These are phyloP conservation scores for Drosophila gaucha DNA, from an alignment of 2,888 invertebrate genomes.

Conservation along the genomic window DNA sequence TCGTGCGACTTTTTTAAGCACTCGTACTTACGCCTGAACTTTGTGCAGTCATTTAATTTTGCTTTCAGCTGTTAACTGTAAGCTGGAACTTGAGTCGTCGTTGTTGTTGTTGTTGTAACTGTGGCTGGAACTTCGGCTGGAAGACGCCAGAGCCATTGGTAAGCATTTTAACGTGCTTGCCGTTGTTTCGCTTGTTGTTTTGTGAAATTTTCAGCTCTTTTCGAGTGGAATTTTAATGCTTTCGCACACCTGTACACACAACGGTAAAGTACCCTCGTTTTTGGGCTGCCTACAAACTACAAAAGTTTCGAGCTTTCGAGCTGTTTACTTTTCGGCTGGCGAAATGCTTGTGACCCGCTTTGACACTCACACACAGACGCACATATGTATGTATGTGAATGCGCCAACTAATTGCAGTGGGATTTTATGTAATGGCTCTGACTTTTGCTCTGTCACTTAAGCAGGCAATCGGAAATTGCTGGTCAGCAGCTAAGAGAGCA, in stretches of 20 bases:
- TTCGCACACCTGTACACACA: conserved; percentile 78
- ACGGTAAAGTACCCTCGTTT: conserved; percentile 75
- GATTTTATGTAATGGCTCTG: conserved; percentile 56
- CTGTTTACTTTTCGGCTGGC: conserved; percentile 36
- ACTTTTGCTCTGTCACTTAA: conserved; percentile 28
- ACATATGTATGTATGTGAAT: conserved; percentile 7
- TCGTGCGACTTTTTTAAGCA: conserved; percentile 74
- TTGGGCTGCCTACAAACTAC: conserved; percentile 68
- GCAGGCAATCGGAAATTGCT: conserved; percentile 33
- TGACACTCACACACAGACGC: conserved; percentile 22
- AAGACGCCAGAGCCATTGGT: conserved; percentile 48
- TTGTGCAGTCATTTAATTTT: conserved; percentile 77
- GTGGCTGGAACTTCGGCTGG: conserved; percentile 25
- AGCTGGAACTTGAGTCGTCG: conserved; percentile 53
- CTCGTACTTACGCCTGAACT: conserved; percentile 70
- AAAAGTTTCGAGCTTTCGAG: conserved; percentile 55
- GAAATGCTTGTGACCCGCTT: conserved; percentile 50
- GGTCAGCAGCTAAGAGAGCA: conserved; percentile 30
- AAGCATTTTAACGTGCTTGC: conserved; percentile 36
- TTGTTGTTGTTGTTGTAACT: conserved; percentile 15
- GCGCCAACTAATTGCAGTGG: conserved; percentile 49
- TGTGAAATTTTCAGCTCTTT: conserved; percentile 65
- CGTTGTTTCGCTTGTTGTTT: conserved; percentile 33
- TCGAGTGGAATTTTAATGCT: conserved; percentile 78
- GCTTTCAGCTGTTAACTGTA: conserved; percentile 66